Percentiles rank a stretch among this genome's conserved stretches.
phyloP scores from a whole-genome alignment of 2,888 invertebrate genomes.

The Andrena bucephala region DNA sequence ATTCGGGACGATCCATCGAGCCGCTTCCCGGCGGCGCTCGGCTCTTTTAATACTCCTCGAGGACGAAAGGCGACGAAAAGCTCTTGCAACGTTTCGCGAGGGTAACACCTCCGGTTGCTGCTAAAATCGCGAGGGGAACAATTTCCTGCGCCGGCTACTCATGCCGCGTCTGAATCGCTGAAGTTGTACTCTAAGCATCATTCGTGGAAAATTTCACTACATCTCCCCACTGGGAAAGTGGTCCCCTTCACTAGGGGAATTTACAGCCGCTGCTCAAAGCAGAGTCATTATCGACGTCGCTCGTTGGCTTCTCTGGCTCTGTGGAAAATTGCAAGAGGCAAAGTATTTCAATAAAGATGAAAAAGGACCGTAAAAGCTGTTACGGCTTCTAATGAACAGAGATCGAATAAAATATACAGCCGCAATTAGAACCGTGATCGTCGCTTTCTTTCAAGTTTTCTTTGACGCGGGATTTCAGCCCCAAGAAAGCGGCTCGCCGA shows the following conservation, averaged over 20 bases:
- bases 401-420: constrained; percentile 19
- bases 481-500: neutral
- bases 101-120: neutral
- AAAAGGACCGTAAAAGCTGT: neutral
- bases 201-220: too few species aligned
- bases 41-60: constrained; percentile 5
- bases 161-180: too few species aligned
- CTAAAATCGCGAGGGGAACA: too few species aligned
- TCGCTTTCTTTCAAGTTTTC: neutral
- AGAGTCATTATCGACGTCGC: constrained; percentile 42
- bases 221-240: constrained; percentile 2
- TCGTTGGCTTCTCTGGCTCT: constrained; percentile 16
- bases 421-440: neutral
- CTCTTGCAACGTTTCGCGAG: neutral
- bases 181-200: too few species aligned
- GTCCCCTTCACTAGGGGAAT: neutral
- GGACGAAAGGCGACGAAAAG: neutral
- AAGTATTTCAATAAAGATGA: constrained; percentile 1
- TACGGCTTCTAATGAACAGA: constrained; percentile 13
- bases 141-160: too few species aligned
- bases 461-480: neutral
- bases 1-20: neutral
- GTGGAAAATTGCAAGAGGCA: constrained; percentile 10
- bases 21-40: constrained; percentile 12
- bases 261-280: neutral